Conservation (phyloP, 2,113 vertebrate species). For the Alethe castanea region DNA sequence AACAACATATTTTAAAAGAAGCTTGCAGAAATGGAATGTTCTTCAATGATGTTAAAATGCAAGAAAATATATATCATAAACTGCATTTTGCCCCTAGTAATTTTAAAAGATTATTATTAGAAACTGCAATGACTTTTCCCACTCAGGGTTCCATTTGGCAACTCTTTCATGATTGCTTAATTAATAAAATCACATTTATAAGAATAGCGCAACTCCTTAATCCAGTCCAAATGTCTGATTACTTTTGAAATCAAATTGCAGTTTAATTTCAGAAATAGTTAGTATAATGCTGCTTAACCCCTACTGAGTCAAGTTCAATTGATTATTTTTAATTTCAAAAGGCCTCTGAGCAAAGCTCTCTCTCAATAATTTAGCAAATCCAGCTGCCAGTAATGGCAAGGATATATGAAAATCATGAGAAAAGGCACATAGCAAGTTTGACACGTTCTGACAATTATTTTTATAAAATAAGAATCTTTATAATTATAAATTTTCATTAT, state of each 20-base stretch:
- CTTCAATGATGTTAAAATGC: background rate
- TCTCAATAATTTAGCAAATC: background rate
- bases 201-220: slow-evolving; percentile 34
- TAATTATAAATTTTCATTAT: background rate
- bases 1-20: background rate
- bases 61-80: slow-evolving; percentile 15
- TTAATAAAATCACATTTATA: slow-evolving; percentile 67
- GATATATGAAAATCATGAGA: background rate
- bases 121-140: slow-evolving; percentile 45
- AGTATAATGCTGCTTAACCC: slow-evolving; percentile 12
- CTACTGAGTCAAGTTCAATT: background rate
- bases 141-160: slow-evolving; percentile 32
- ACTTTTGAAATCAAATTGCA: slow-evolving; percentile 47
- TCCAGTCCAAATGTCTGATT: slow-evolving; percentile 40
- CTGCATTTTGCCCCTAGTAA: background rate
- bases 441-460: background rate
- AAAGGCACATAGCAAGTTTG: background rate
- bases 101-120: slow-evolving; percentile 39
- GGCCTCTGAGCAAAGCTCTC: background rate
- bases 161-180: slow-evolving; percentile 64
- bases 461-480: background rate
- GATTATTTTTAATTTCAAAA: slow-evolving; percentile 3
- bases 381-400: background rate
- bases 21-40: background rate
- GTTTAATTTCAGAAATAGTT: slow-evolving; percentile 46